Base-by-base conservation (phyloP, 2,113 vertebrate species). In the Triplophysa tibetana region DNA sequence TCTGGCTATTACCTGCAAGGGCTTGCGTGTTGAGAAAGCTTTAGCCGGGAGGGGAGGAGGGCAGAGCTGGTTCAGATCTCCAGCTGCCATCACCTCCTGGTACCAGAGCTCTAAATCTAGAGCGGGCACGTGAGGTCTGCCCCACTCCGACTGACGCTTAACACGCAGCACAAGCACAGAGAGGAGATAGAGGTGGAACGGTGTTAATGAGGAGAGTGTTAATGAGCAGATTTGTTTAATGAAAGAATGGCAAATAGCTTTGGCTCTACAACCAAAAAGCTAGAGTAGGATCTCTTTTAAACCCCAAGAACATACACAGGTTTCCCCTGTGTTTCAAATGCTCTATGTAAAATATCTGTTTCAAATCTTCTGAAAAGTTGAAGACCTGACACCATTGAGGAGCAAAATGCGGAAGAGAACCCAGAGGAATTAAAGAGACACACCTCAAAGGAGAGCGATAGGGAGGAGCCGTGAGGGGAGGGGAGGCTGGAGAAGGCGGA, bases 81-180 rank as follows among this genome's bases (percentile, higher is more conserved):
- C 86, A 87, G 90, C 89, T 29, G 88, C 83, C 89, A 94, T 94
- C 88, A 95, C 87, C 92, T 92, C 92, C 92, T 90, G 94, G 89
- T 94, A 93, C 90, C 91, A 94, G 83, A 86, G 88, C 87, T 94
- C 92, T 91, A 93, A 92, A 86, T 94, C 94, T 91, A 95, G 85
- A 90, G 89, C 87, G 0, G 90, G 88, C 81, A 89, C 88, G 52
- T 83, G 89, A 85, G 89, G 88, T 86, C 88, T 92, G 64, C 83
- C 80, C 83, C 80, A 54, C 24, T 92, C 90, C 82, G 82, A 48
- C 85, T 85, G 90, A 80, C 77, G 91, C 93, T 93, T 89, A 74
- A 90, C 77, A n/a, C 50, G 41, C 54, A 75, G 17, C 62, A 66
- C 52, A 43, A 17, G 81, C 73, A 58, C 21, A 70, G 4, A 84